Percentiles rank a stretch among this genome's conserved stretches.
phyloP scores from a whole-genome alignment of 2,113 vertebrate species.

The Trinectes maculatus region DNA sequence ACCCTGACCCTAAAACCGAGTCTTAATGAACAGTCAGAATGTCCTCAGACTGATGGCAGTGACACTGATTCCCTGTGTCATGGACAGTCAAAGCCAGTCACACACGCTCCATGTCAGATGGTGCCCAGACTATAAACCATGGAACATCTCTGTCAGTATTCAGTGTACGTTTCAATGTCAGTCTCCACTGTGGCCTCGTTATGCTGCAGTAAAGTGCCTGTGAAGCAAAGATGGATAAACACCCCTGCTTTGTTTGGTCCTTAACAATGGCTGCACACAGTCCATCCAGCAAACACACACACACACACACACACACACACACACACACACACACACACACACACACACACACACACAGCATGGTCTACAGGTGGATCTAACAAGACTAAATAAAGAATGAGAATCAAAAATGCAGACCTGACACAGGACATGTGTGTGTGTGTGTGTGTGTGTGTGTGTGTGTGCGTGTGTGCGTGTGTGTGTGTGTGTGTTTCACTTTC shows the following conservation, averaged over 20 bases:
- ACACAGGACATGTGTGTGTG: too few species aligned
- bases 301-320: background rate
- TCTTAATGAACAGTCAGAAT: too few species aligned
- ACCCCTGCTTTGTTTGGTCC: slow-evolving; percentile 59
- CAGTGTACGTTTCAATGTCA: slow-evolving; percentile 4
- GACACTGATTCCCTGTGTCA: slow-evolving; percentile 33
- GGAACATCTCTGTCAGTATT: slow-evolving; percentile 10
- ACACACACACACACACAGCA: slow-evolving; percentile 39
- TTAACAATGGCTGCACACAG: slow-evolving; percentile 41
- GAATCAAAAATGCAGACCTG: background rate
- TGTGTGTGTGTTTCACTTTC: background rate
- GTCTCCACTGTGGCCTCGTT: slow-evolving; percentile 39
- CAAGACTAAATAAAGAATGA: slow-evolving; percentile 3
- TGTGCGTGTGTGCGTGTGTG: too few species aligned
- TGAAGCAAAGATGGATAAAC: slow-evolving; percentile 64
- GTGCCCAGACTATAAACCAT: slow-evolving; percentile 32
- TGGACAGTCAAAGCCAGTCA: slow-evolving; percentile 45
- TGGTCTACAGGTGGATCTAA: slow-evolving; percentile 42
- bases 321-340: background rate
- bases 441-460: too few species aligned
- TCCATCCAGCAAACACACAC: slow-evolving; percentile 41
- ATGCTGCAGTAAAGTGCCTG: slow-evolving; percentile 47
- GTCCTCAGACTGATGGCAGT: too few species aligned
- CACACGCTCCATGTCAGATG: slow-evolving; percentile 41
- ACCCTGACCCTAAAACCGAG: too few species aligned